Evolutionary conservation across 1,140 invertebrate genomes (phyloP), one percentile per base, ranked within the genome.

Genomic region (Kradibia gibbosae): DNA sequence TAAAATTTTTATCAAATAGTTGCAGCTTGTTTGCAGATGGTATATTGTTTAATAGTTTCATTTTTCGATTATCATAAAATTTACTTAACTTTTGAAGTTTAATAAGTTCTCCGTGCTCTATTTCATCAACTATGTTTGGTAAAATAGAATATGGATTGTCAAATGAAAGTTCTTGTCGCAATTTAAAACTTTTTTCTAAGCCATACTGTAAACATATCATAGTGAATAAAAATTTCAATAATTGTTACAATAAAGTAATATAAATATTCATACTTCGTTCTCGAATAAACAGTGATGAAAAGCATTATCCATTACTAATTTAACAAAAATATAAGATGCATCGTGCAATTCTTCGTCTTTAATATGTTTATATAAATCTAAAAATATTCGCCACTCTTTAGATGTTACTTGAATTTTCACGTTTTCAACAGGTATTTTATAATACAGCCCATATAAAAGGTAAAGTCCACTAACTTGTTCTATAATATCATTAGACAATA

Each of bases 401-500:
- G 85, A 10, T 22, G 86, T 90, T 2, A 91, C 65, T 84, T 88
- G 82, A 55, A 92, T 90, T 84, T 89, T 90, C 0, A 85, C 82
- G 22, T 87, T 83, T 28, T 87, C 82, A 8, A 87, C 13, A 42
- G 89, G 90, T 83, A 89, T 87, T 83, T 90, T 90, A 57, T 88
- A 90, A 83, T 90, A 92, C 8, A 92, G 60, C 31, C 88, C 88
- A 80, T 91, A 91, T 1, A 90, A 76, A 28, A 92, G 84, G 60
- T 90, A 92, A 8, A 92, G 74, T 25, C 88, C 89, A 60, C 88
- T 88, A 50, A 91, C 83, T 55, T 88, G 85, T 81, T 89, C 88
- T 78, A 88, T 87, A 3, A 89, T 86, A 17, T 81, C 80, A 34
- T 83, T 77, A 15, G 86, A 84, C 2, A 84, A 74, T 10, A 89